phyloP scores from a whole-genome alignment of 2,113 vertebrate genomes.

The Heterotis niloticus region DNA sequence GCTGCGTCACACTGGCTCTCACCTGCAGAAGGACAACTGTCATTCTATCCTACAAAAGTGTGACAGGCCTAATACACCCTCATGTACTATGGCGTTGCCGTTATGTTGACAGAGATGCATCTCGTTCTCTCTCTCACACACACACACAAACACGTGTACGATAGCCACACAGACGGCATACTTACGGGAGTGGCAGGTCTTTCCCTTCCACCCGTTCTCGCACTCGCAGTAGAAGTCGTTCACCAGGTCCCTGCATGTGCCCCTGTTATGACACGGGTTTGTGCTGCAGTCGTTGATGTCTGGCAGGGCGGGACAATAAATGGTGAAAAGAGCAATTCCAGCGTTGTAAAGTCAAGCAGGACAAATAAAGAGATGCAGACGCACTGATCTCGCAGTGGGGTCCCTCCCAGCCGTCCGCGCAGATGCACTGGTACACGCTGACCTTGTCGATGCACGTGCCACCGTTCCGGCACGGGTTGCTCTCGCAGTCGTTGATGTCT shows the following conservation, averaged over 20 bases:
- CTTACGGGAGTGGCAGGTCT: conserved; percentile 87
- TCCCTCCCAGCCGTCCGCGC: conserved; percentile 82
- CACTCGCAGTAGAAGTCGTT: conserved; percentile 88
- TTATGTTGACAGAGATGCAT: too few relatives aligned
- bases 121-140: too few relatives aligned
- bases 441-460: conserved; percentile 85
- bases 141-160: too few relatives aligned
- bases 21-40: conserved; percentile 47
- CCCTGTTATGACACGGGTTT: conserved; percentile 79
- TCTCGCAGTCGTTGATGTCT: conserved; percentile 88
- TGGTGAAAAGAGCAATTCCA: background rate
- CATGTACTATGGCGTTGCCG: too few relatives aligned
- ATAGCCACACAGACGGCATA: conserved; percentile 18
- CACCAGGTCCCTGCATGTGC: conserved; percentile 80
- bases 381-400: conserved; percentile 66
- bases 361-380: conserved; percentile 30
- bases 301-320: conserved; percentile 34
- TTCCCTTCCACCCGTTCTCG: conserved; percentile 87
- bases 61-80: too few relatives aligned
- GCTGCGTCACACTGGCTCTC: conserved; percentile 84
- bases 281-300: conserved; percentile 85
- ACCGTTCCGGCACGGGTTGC: conserved; percentile 77
- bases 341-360: too few relatives aligned
- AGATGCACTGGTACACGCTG: conserved; percentile 82
- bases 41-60: background rate